Evolutionary conservation across 2,113 vertebrate species (phyloP).

Genomic region (Mola mola): DNA sequence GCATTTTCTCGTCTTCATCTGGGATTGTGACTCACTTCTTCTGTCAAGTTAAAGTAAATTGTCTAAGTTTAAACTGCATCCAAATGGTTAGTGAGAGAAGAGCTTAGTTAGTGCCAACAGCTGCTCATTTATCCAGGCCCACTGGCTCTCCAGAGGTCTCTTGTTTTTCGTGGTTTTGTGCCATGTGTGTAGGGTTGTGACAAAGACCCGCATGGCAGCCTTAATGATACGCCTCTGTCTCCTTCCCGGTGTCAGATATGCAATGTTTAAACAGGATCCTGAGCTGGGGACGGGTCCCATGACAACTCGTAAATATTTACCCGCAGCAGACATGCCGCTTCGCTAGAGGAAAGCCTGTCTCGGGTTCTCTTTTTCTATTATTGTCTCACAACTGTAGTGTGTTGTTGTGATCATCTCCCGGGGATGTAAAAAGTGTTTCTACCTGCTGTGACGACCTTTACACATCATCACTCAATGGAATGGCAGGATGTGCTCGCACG

Average conservation of each 20-base stretch:
- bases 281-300: constrained; percentile 80
- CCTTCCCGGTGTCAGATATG: constrained; percentile 73
- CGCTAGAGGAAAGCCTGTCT: constrained; percentile 64
- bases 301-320: constrained; percentile 88
- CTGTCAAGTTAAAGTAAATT: too few species aligned
- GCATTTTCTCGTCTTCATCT: too few species aligned
- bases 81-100: too few species aligned
- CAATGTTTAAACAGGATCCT: constrained; percentile 84
- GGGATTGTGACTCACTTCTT: too few species aligned
- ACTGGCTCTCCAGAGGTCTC: too few species aligned
- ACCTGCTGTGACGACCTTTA: constrained; percentile 28
- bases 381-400: constrained; percentile 51
- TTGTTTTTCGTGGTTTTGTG: background rate
- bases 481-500: constrained; percentile 50
- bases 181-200: constrained; percentile 72
- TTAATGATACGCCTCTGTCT: constrained; percentile 78
- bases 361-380: constrained; percentile 65
- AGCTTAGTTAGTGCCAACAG: too few species aligned
- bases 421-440: constrained; percentile 38
- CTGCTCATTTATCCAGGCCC: too few species aligned
- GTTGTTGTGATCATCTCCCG: constrained; percentile 58
- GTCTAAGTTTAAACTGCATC: too few species aligned
- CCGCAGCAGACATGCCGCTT: constrained; percentile 56
- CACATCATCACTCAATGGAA: constrained; percentile 31
- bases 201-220: constrained; percentile 76